Evolutionary conservation across 2,113 vertebrate species (phyloP), one percentile per base, ranked within the genome.

Genomic region (Percina caprodes): DNA sequence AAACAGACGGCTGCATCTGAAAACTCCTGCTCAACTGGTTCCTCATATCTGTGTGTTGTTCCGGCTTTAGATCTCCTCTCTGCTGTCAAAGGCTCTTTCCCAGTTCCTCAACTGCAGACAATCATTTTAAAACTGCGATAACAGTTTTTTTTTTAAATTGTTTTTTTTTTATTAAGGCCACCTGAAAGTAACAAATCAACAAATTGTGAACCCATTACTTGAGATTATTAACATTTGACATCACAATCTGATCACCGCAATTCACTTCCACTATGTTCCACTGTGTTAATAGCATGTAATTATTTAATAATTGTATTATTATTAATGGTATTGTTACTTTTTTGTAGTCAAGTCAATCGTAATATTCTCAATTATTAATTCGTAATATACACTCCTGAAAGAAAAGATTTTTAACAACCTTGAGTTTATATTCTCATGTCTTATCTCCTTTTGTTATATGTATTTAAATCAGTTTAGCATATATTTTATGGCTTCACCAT

Each of bases 21-120:
- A 4, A 15, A 26, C 49, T 75, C 73, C 59, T 74, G 49, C 10
- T 65, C 23, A 16, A 55, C 73, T 15, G 73, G 73, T 65, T 75
- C 55, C 16, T 60, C 9, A 35, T 48, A 21, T 46, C 16, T 39
- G 30, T 55, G 30, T 39, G 70, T 16, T 74, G 70, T 35, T 74
- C 12, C 23, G 45, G 10, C 23, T 59, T 60, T 2, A 2, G 8
- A 1, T 63, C 6, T 13, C 2, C 24, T 35, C 13, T 51, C 21
- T 51, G 46, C 71, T 52, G 14, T 49, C 9, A 5, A 33, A 18
- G 4, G 4, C 39, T 33, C 54, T 30, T 21, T 58, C 56, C 24
- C 10, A 18, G 13, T 49, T 60, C 8, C 33, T 6, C 18, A 13
- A 14, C n/a, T 0, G 15, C 56, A 60, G 35, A 21, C 16, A 33